These are phyloP conservation scores for Leptinotarsa defecta DNA, from an alignment of 1,140 invertebrate species.

Conservation along the genomic window DNA sequence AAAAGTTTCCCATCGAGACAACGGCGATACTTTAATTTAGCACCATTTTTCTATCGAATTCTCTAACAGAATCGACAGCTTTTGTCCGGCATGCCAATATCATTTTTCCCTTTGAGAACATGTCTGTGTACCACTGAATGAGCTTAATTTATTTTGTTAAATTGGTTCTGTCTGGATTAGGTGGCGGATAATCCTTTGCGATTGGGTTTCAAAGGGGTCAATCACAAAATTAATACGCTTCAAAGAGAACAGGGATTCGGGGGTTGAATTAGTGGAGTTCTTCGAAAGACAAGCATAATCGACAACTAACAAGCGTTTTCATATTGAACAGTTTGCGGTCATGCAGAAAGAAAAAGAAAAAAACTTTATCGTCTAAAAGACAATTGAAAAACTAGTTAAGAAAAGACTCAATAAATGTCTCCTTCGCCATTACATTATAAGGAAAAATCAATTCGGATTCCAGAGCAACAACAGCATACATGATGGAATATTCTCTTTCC, in stretches of 20 bases:
- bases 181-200: not conserved
- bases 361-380: no score
- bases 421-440: no score
- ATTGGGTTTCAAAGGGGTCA: slow-evolving; percentile 4
- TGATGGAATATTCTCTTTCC: no score
- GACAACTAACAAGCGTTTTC: not conserved
- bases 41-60: no score
- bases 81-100: not conserved
- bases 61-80: not conserved
- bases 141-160: slow-evolving; percentile 6
- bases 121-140: not conserved
- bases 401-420: no score
- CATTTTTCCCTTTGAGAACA: not conserved
- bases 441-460: no score
- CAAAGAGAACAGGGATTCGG: not conserved
- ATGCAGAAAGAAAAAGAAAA: no score
- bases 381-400: no score
- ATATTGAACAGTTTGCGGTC: no score
- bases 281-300: not conserved
- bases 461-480: no score
- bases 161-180: slow-evolving; percentile 5
- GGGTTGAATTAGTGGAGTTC: not conserved
- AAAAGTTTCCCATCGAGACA: no score
- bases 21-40: no score
- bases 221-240: not conserved